Evolutionary conservation across 2,888 invertebrate genomes (phyloP), one percentile per base, ranked within the genome.

Genomic region (Bibio marci): DNA sequence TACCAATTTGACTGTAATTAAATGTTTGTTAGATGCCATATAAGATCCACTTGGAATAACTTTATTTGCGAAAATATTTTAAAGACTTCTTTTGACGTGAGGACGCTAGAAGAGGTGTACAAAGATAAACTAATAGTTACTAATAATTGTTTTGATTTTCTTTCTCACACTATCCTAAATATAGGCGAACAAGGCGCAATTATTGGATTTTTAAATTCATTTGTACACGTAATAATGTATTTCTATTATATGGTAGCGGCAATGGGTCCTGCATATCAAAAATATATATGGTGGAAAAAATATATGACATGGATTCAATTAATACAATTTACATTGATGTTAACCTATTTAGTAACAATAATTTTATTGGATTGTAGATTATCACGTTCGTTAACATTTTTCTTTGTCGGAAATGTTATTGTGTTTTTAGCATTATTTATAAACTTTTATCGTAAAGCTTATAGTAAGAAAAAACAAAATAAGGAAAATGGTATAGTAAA

Each of bases 271-370:
- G 55, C 60, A 43, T 63, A 63, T 43, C 65, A 66, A 50, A 64
- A 63, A 42, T 65, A 63, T 46, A 47, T 66, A 14, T 67, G 67
- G 66, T 67, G 67, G 67, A 67, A 67, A 49, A 65, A 64, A 47
- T 66, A 67, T 49, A 65, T 67, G 56, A 67, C 67, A 41, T 57
- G 58, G 50, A 58, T 67, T 30, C 67, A 67, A 49, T 46, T 67
- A 45, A 56, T 69, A 2, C 80, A 80, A 53, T 80, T 80, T 49
- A 59, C 70, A 19, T 53, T 80, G 30, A 77, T 80, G 67, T 62
- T 80, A 17, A 53, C 61, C 8, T 80, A 79, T 52, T 67, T 78
- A 56, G 53, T 58, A 26, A 45, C 51, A 2, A 55, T 67, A 2
- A 58, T 67, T 32, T 59, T 57, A 17, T 63, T 66, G 55, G 70